Evolutionary conservation across 2,113 vertebrate genomes (phyloP).

Genomic region (Nasalis larvatus): DNA sequence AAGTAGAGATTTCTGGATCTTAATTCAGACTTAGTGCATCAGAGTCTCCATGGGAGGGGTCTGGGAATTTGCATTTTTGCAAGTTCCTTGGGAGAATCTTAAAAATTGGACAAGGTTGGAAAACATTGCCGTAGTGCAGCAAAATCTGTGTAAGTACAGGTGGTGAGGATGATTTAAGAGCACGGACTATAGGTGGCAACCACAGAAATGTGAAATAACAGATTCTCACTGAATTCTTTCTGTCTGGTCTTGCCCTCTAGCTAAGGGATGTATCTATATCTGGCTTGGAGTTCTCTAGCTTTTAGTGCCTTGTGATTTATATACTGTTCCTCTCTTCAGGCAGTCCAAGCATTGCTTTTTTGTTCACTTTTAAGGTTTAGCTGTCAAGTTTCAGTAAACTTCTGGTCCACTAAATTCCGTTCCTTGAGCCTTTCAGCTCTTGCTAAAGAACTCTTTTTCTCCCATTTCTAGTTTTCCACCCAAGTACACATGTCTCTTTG

Average conservation of each 20-base stretch:
- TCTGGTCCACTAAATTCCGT: neutral
- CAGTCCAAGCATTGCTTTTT: neutral
- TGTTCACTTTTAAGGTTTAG: neutral
- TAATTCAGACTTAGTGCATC: neutral
- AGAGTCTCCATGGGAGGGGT: neutral
- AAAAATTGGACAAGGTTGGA: neutral
- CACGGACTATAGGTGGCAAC: neutral
- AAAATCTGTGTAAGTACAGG: neutral
- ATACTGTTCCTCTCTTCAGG: neutral
- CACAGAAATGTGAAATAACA: neutral
- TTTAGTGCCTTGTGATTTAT: neutral
- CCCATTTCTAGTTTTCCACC: constrained; percentile 27
- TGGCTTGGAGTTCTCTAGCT: neutral
- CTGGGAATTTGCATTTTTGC: constrained; percentile 5
- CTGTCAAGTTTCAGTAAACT: constrained; percentile 36
- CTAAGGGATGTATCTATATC: neutral
- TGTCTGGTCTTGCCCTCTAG: neutral
- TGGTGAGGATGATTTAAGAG: neutral
- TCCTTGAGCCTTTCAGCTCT: constrained; percentile 4
- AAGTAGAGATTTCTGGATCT: neutral
- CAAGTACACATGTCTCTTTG: constrained; percentile 27
- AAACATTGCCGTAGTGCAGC: neutral
- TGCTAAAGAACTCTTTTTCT: constrained; percentile 40
- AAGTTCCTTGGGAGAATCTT: neutral
- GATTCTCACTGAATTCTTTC: neutral